Conservation (phyloP, 2,113 vertebrate species). For the Microcebus lehilahytsara region DNA sequence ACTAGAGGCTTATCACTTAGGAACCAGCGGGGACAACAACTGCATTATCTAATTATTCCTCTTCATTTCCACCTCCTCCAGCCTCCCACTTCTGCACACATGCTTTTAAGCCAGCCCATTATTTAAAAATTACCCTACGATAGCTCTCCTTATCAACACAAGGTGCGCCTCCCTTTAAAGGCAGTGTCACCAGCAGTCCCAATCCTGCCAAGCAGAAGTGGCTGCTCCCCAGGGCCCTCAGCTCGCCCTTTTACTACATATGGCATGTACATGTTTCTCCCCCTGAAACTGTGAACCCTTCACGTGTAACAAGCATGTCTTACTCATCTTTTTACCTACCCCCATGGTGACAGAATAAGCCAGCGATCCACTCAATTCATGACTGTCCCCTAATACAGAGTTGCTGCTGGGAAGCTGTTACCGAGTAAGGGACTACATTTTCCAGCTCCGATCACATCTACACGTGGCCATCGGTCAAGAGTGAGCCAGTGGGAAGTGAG, state of each 20-base stretch:
- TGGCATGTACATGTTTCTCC: neutral
- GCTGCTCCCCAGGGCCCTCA: rapidly evolving
- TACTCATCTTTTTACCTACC: neutral
- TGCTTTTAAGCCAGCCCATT: neutral
- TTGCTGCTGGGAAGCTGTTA: neutral
- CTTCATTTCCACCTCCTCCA: neutral
- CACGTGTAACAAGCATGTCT: rapidly evolving
- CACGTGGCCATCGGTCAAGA: neutral
- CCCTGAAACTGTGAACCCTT: neutral
- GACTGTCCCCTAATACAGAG: neutral
- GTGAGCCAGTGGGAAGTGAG: neutral
- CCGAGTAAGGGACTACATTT: neutral
- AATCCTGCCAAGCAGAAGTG: neutral
- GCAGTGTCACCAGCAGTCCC: neutral
- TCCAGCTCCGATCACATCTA: neutral
- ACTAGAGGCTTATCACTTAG: neutral
- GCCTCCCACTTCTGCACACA: neutral
- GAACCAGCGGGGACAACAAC: neutral
- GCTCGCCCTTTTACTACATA: neutral
- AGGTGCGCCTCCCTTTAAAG: neutral
- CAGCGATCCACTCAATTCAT: too few relatives aligned
- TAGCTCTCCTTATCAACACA: neutral
- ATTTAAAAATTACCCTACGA: neutral
- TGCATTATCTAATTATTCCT: neutral
- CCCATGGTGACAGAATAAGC: neutral